Conservation (phyloP, 2,797 vertebrate genomes). For the Hipposideros larvatus region DNA sequence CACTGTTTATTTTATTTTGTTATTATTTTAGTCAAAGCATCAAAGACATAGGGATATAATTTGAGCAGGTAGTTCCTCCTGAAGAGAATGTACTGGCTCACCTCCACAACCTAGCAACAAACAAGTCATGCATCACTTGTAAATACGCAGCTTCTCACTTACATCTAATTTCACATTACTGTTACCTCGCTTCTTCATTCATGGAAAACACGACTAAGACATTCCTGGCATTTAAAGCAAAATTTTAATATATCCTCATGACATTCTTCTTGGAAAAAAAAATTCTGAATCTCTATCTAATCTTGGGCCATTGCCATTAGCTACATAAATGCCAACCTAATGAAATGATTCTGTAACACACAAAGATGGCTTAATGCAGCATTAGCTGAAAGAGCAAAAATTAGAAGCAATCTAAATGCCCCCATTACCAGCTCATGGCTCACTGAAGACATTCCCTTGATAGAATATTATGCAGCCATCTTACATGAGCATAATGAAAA, state of each 20-base stretch:
- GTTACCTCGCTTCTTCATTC: slow-evolving; percentile 43
- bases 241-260: slow-evolving; percentile 54
- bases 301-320: slow-evolving; percentile 75
- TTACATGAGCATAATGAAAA: not conserved
- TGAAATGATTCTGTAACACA: slow-evolving; percentile 80
- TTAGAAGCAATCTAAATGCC: slow-evolving; percentile 71
- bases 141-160: not conserved
- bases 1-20: slow-evolving; percentile 10
- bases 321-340: slow-evolving; percentile 80
- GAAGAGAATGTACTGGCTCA: slow-evolving; percentile 8
- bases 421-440: slow-evolving; percentile 41
- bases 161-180: not conserved
- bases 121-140: not conserved
- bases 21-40: slow-evolving; percentile 58
- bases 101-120: slow-evolving; percentile 17
- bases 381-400: slow-evolving; percentile 79
- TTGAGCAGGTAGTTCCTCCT: slow-evolving; percentile 17
- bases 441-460: slow-evolving; percentile 44
- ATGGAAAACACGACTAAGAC: slow-evolving; percentile 65
- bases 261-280: slow-evolving; percentile 57
- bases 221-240: slow-evolving; percentile 52
- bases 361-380: slow-evolving; percentile 73
- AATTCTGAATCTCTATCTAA: slow-evolving; percentile 63
- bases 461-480: slow-evolving; percentile 46
- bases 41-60: not conserved